Conservation (phyloP, 2,888 invertebrate species). For the Drosophila vallismaia region DNA sequence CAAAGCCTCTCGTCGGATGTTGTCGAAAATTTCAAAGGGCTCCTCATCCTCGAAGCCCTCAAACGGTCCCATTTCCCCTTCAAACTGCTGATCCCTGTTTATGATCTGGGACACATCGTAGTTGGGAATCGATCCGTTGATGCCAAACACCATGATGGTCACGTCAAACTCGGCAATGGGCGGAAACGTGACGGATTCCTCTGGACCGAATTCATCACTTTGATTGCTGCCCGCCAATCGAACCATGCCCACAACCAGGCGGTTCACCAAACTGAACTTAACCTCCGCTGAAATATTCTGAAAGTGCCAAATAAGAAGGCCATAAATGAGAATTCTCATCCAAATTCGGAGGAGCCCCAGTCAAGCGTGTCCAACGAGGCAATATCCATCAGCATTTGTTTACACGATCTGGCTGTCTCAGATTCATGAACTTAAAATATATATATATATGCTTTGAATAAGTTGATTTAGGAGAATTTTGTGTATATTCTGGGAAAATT, state of each 20-base stretch:
- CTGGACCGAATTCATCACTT: background rate
- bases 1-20: constrained; percentile 5
- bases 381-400: constrained; percentile 37
- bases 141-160: constrained; percentile 75
- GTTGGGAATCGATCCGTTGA: constrained; percentile 61
- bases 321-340: constrained; percentile 8
- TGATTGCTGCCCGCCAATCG: constrained; percentile 46
- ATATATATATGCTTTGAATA: constrained; percentile 24
- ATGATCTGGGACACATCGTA: constrained; percentile 65
- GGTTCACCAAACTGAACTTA: constrained; percentile 72
- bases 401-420: constrained; percentile 27
- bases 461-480: constrained; percentile 15
- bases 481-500: constrained; percentile 17
- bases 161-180: constrained; percentile 63
- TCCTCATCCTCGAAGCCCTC: constrained; percentile 37
- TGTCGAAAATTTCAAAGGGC: constrained; percentile 25
- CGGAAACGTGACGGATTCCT: background rate
- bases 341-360: constrained; percentile 19
- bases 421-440: constrained; percentile 5
- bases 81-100: constrained; percentile 65
- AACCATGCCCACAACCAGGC: constrained; percentile 73
- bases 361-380: constrained; percentile 30
- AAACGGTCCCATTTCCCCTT: constrained; percentile 56
- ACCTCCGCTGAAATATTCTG: constrained; percentile 79
- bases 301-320: constrained; percentile 7